Evolutionary conservation across 2,113 vertebrate genomes (phyloP).

Genomic region (Macrotis lagotis): DNA sequence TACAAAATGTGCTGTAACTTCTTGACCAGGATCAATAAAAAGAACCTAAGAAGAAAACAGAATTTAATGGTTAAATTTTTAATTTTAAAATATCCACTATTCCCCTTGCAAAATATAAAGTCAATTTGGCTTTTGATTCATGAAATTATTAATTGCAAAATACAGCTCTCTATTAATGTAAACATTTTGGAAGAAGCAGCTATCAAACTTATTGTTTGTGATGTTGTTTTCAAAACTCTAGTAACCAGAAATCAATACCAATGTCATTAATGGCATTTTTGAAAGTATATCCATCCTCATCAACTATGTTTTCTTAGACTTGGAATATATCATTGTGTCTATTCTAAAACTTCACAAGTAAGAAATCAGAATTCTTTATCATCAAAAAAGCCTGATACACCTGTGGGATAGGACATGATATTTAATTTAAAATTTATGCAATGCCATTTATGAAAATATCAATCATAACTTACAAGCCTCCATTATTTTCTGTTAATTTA

Average conservation of each 20-base stretch:
- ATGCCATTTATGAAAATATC: neutral
- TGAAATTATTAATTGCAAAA: slow-evolving; percentile 38
- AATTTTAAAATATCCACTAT: slow-evolving; percentile 6
- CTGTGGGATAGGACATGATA: neutral
- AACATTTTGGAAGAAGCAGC: slow-evolving; percentile 39
- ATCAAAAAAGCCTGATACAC: slow-evolving; percentile 34
- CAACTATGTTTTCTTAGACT: slow-evolving; percentile 8
- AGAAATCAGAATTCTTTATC: slow-evolving; percentile 38
- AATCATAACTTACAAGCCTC: neutral
- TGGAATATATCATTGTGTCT: slow-evolving; percentile 43
- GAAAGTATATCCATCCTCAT: neutral
- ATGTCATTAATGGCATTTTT: neutral
- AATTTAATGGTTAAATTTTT: slow-evolving; percentile 35
- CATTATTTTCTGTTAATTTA: neutral
- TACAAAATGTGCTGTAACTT: slow-evolving; percentile 89
- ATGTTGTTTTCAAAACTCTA: slow-evolving; percentile 62
- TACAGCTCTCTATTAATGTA: neutral
- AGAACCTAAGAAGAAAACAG: slow-evolving; percentile 87
- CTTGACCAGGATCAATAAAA: slow-evolving; percentile 91
- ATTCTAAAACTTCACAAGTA: neutral
- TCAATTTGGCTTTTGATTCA: slow-evolving; percentile 26
- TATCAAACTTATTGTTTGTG: slow-evolving; percentile 59
- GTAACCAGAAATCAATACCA: slow-evolving; percentile 43
- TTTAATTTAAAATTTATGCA: slow-evolving; percentile 2
- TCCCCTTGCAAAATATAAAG: slow-evolving; percentile 61